Conservation (phyloP, 2,888 invertebrate species). For the Pediacus dermestoides region DNA sequence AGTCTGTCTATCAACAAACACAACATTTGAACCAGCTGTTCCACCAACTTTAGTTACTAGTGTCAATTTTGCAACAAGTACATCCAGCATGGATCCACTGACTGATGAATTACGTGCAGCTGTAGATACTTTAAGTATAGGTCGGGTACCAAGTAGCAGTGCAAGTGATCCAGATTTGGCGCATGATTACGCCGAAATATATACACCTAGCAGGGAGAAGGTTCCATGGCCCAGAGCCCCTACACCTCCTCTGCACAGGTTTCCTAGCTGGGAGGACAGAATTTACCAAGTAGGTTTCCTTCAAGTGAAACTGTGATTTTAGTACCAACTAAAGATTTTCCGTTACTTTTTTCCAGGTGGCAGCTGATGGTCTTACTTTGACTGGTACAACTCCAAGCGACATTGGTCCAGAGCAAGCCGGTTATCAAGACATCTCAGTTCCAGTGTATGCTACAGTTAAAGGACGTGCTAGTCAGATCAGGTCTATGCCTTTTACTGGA, state of each 20-base stretch:
- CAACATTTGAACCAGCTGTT: constrained; percentile 24
- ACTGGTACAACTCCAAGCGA: constrained; percentile 48
- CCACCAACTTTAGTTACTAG: constrained; percentile 45
- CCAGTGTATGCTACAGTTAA: constrained; percentile 96
- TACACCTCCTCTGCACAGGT: constrained; percentile 83
- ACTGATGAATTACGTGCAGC: constrained; percentile 61
- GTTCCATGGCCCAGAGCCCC: constrained; percentile 60
- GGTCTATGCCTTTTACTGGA: constrained; percentile 93
- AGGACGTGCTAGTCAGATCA: constrained; percentile 92
- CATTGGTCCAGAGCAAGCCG: constrained; percentile 56
- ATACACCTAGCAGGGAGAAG: constrained; percentile 78
- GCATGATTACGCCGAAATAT: constrained; percentile 92
- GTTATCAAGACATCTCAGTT: constrained; percentile 86
- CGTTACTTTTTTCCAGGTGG: constrained; percentile 46
- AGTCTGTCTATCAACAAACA: constrained; percentile 50
- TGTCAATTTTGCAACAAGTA: constrained; percentile 42
- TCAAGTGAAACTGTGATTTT: background rate
- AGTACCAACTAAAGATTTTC: no score
- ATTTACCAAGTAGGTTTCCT: constrained; percentile 75
- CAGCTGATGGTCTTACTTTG: constrained; percentile 55
- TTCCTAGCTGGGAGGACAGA: constrained; percentile 82
- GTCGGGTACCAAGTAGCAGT: constrained; percentile 59
- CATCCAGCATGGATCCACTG: constrained; percentile 53
- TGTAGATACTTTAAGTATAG: constrained; percentile 54
- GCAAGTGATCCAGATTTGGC: constrained; percentile 65